Base-by-base conservation (phyloP, 1,140 invertebrate species). In the Saccostrea cuccullata region DNA sequence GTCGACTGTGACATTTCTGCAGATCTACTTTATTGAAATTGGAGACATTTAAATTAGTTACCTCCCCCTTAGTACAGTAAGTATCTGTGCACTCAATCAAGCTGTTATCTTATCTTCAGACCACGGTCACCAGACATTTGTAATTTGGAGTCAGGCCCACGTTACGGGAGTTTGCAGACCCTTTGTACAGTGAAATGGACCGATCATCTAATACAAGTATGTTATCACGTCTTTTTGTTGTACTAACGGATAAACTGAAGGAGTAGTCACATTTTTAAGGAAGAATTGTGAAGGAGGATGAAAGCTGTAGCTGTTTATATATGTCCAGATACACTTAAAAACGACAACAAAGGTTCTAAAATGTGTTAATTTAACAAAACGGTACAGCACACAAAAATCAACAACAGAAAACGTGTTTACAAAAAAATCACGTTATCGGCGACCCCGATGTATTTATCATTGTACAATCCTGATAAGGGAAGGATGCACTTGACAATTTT, bases 61-160 rank as follows among this genome's bases (percentile, higher is more conserved):
- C 30, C 70, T 77, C 70, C 70, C 70, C 70, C 11, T 77, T 30
- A 77, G 26, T 15, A 77, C 8, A 26, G 70, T 77, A 77, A 77
- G 70, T 77, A 77, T 77, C 23, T 36, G 30, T 30, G 4, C 23
- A 30, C 23, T 73, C 6, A 26, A 11, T 3, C 23, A 73, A 8
- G 23, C 70, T 77, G 70, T 77, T 77, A 77, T 77, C 70, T 77
- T 77, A 77, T 77, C 58, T 64, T n/a, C 58, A 64, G 58, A n/a
- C 13, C 70, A 77, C 26, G 15, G 70, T 30, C 30, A 17, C 6
- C 58, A 64, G 58, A 64, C n/a, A 64, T 17, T 20, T 17, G 58
- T 64, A 2, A n/a, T 64, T 20, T 20, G 58, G 15, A 64, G n/a
- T 64, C 0, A 30, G 12, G 26, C 12, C 26, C 23, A 30, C 26